Percentiles rank a stretch among this genome's conserved stretches.
Evolutionary conservation across 2,113 vertebrate species (phyloP).

Genomic region (Stigmatopora nigra): DNA sequence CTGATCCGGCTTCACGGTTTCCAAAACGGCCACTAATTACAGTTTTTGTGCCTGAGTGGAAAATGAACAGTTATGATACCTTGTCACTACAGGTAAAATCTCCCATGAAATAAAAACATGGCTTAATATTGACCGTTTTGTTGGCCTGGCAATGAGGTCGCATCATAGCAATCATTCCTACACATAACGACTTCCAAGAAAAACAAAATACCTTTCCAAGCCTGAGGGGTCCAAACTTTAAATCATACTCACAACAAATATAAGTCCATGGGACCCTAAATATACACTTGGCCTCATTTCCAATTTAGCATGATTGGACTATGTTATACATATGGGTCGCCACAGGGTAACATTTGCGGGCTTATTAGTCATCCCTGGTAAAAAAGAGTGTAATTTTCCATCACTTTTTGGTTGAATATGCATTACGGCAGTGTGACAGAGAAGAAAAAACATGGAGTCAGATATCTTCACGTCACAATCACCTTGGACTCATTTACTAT

Average conservation of each 20-base stretch:
- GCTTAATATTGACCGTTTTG: not conserved
- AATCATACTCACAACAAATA: not conserved
- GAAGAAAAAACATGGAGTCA: too few species aligned
- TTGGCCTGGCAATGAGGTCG: not conserved
- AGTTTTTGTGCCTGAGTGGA: constrained; percentile 7
- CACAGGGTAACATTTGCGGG: not conserved
- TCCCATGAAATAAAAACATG: constrained; percentile 3
- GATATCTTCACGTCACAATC: not conserved
- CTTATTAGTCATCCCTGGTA: not conserved
- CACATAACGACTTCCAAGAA: not conserved
- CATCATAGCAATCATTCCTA: not conserved
- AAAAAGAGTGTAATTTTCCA: not conserved
- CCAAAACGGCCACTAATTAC: not conserved
- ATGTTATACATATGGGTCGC: not conserved
- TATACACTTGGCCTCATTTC: not conserved
- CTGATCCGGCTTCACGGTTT: not conserved
- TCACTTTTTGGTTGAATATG: not conserved
- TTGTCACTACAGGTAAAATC: constrained; percentile 17
- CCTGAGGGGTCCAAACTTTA: not conserved
- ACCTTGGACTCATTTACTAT: not conserved
- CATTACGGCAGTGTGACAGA: not conserved
- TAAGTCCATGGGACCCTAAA: not conserved
- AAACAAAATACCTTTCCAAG: not conserved
- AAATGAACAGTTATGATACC: constrained; percentile 27
- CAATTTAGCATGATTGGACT: not conserved